Evolutionary conservation across 2,797 vertebrate species (phyloP), one percentile per base, ranked within the genome.

Genomic region (Urocyon cinereoargenteus): DNA sequence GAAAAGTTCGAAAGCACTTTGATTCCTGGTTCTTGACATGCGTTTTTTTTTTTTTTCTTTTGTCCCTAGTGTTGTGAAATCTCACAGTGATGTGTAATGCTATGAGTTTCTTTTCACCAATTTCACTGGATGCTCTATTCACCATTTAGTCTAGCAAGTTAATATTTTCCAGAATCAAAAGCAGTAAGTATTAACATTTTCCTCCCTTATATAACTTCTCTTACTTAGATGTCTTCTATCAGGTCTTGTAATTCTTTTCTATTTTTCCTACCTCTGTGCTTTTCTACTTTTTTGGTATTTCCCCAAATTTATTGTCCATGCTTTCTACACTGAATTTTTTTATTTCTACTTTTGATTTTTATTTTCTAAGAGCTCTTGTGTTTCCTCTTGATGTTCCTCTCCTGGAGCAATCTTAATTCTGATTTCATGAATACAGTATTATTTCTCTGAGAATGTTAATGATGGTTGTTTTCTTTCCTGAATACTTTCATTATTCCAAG

Each of bases 281-380:
- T 86, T 94, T 66, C 51, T 68, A 31, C 53, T 55, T 87, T 90
- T 57, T 34, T 94, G 10, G 5, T 66, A 72, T 87, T 92, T 85
- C 28, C 19, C 36, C 9, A 34, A 53, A 70, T 84, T 88, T 93
- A 81, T 83, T 45, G 78, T 92, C 5, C 13, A 22, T 70, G 49
- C 70, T 91, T 91, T 81, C 77, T 75, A 13, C 28, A 13, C 28
- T 87, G 57, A 91, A 86, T 75, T 90, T 94, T 94, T 90, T 77
- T 85, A 53, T 90, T 96, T 90, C 68, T 77, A 40, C 24, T 82
- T 96, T 91, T 95, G 49, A 36, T 87, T 90, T 91, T 64, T 84
- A 36, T 79, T 94, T 95, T 90, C 77, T 78, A 49, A 51, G 51
- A 82, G 28, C n/a, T 73, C n/a, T 82, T 91, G 82, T 79, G 6